A percentile compares a stretch with the other conserved stretches of the same genome.
These are phyloP conservation scores for Chaetogeoica ovagalla DNA, from an alignment of 2,888 invertebrate species.

Conservation along the genomic window DNA sequence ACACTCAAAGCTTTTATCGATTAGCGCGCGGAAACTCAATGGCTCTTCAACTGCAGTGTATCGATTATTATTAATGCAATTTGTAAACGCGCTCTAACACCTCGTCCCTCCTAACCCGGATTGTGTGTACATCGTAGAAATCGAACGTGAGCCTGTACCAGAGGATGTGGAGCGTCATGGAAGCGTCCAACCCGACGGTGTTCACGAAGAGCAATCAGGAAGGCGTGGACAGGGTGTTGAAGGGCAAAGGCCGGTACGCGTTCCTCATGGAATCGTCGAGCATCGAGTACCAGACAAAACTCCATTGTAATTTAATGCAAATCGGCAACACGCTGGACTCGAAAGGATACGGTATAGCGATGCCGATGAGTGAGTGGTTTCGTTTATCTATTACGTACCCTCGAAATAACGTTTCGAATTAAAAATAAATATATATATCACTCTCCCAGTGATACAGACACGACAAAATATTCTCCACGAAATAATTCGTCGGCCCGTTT, in stretches of 20 bases:
- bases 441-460: no score
- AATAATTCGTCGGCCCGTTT: no score
- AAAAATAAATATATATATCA: no score
- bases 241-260: conserved; percentile 81
- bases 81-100: no score
- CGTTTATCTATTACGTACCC: no score
- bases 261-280: conserved; percentile 95
- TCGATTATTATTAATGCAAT: no score
- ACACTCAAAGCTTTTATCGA: no score
- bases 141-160: conserved; percentile 82
- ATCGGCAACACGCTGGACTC: conserved; percentile 81
- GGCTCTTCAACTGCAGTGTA: no score
- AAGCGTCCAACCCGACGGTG: conserved; percentile 77
- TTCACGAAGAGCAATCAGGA: conserved; percentile 82
- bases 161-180: conserved; percentile 92
- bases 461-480: no score
- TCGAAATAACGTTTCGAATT: neutral
- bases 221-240: conserved; percentile 81
- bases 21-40: no score
- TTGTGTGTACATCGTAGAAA: conserved; percentile 43
- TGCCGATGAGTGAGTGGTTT: conserved; percentile 78
- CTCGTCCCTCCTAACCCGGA: no score
- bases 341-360: conserved; percentile 91
- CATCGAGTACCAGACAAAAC: conserved; percentile 87
- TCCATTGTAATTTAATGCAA: conserved; percentile 82